Conservation (phyloP, 2,797 vertebrate species). For the Bryconaethiops microstoma region DNA sequence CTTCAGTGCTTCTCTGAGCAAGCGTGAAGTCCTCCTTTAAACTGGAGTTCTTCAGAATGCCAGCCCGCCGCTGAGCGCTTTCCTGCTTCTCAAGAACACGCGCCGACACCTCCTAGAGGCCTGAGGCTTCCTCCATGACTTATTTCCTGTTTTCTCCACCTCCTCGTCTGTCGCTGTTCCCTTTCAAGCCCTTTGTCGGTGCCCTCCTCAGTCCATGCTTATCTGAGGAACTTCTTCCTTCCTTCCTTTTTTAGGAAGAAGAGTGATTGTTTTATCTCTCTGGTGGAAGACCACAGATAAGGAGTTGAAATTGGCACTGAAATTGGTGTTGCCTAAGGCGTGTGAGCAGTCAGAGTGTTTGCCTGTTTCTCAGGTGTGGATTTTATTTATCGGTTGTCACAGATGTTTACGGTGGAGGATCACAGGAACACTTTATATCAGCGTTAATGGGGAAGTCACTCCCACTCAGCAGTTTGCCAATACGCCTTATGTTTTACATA, state of each 20-base stretch:
- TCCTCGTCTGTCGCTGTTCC: conserved; percentile 32
- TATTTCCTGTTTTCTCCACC: conserved; percentile 59
- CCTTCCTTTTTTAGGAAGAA: conserved; percentile 64
- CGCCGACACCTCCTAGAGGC: conserved; percentile 58
- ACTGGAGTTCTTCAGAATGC: conserved; percentile 55
- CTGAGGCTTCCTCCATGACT: conserved; percentile 61
- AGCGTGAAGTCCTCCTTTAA: conserved; percentile 29
- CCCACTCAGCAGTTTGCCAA: not conserved
- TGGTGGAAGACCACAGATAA: not conserved
- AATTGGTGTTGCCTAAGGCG: conserved; percentile 4
- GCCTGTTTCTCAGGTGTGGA: not conserved
- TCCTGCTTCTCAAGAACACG: conserved; percentile 30
- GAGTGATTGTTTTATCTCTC: conserved; percentile 55
- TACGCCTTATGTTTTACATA: too few species aligned
- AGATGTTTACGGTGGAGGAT: not conserved
- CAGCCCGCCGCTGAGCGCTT: conserved; percentile 4
- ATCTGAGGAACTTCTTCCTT: conserved; percentile 71
- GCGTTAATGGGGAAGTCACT: too few species aligned
- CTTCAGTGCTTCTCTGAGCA: not conserved
- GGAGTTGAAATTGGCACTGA: not conserved
- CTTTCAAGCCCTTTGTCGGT: conserved; percentile 44
- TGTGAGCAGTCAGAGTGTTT: not conserved
- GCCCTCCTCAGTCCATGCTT: conserved; percentile 57
- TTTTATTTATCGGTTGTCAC: not conserved
- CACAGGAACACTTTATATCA: not conserved